Evolutionary conservation across 2,888 invertebrate genomes (phyloP), one percentile per base, ranked within the genome.

Genomic region (Heteromyza rotundicornis): DNA sequence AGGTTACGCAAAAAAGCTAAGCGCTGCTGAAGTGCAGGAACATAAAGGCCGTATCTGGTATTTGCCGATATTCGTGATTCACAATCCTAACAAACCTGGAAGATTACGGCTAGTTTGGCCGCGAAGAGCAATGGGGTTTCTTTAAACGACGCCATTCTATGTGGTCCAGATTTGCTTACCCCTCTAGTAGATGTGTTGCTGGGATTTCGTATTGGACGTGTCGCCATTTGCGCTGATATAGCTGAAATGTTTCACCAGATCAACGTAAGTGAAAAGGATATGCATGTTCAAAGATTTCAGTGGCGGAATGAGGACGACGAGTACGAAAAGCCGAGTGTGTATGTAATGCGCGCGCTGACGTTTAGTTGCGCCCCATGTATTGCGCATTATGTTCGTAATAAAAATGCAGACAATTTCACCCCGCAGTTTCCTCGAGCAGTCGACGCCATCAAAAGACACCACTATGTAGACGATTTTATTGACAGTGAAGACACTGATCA

Each of bases 311-410:
- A 32, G 5, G 32, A 68, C 66, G 2, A 68, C 64, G 40, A 59
- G 62, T 2, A 52, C 51, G 0, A 59, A n/a, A n/a, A n/a, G n/a
- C n/a, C 32, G 5, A 32, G 32, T 32, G 32, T 32, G 7, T 32
- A 32, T 12, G 32, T 32, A 56, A 1, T 66, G 63, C 19, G 60
- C 64, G 1, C 64, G 67, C 1, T 67, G 7, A 32, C 32, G 7
- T 32, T 32, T 12, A 32, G 50, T 17, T 63, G 65, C 12, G n/a
- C n/a, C n/a, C n/a, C n/a, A n/a, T n/a, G n/a, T n/a, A n/a, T n/a
- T n/a, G 62, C 64, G 8, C 40, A 67, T 36, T 63, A 44, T 32
- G 40, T 66, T 2, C 64, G 63, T 2, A 55, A 67, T 20, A 49
- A 54, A 35, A 64, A 65, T 27, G 59, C 65, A 10, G 32, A 22